Base-by-base conservation (phyloP, 2,797 vertebrate genomes). In the Eospalax fontanierii region DNA sequence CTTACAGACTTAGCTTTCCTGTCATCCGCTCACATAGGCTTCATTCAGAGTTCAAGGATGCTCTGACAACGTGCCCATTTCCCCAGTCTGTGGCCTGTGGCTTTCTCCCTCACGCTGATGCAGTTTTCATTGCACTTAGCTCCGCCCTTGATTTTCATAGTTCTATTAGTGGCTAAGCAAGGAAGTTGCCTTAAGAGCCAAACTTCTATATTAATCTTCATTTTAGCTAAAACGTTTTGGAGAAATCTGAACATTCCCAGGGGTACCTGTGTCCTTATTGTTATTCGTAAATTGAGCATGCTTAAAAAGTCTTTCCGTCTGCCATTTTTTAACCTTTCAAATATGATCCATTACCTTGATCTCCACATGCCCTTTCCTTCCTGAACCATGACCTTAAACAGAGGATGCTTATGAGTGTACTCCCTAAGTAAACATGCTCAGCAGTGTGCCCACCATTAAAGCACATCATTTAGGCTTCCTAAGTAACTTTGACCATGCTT, bases 101-200 rank as follows among this genome's bases (percentile, higher is more conserved):
- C 1, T 0, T 21, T 3, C 15, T 35, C 4, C 26, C 22, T 35
- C 22, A 35, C 4, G 61, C 26, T 14, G 35, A 57, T 26, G 18
- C 4, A 50, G n/a, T 50, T 30, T 89, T 86, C 26, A 21, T 4
- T 26, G 4, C 2, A 18, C 7, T 30, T 14, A 87, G 19, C 21
- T 15, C 15, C 35, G 10, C 28, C 18, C 21, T 87, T 90, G 18
- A 35, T 33, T 26, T 74, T 21, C 22, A 38, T 66, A 22, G 6
- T 74, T 38, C 21, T 66, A 5, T 40, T 73, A 73, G 68, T 26
- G 40, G n/a, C 35, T 73, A 28, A 40, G n/a, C 50, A 85, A 57
- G 4, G 4, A 28, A 54, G 61, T 66, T 22, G 30, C n/a, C n/a
- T 40, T 87, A 61, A 24, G 19, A 70, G 18, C 2, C 12, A 87